Conservation (phyloP, 2,113 vertebrate genomes). For the Phaethon lepturus region DNA sequence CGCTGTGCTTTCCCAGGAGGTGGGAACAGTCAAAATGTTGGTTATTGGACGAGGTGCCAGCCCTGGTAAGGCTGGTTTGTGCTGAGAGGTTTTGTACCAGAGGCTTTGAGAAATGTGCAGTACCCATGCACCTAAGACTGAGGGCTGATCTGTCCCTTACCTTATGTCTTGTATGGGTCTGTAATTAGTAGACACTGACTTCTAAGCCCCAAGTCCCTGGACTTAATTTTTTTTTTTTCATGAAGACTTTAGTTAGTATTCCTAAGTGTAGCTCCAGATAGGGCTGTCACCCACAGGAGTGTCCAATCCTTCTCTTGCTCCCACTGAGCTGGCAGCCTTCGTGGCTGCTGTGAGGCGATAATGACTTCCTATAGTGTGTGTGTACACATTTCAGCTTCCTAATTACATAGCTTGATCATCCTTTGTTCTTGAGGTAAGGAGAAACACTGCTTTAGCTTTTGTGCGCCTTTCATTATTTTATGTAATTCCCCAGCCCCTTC, state of each 20-base stretch:
- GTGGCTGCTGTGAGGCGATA: not conserved
- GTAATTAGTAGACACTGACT: not conserved
- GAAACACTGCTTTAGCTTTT: not conserved
- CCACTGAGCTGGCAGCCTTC: not conserved
- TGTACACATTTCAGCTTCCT: not conserved
- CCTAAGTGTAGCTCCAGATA: not conserved
- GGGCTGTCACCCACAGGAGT: not conserved
- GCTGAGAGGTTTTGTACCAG: not conserved
- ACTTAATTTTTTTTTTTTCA: not conserved
- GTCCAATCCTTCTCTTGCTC: not conserved
- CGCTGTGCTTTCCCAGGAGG: not conserved
- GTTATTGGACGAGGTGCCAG: fast-evolving
- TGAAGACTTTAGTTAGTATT: not conserved
- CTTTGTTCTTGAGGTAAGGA: not conserved
- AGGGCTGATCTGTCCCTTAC: not conserved
- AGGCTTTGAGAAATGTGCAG: not conserved
- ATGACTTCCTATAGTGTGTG: not conserved
- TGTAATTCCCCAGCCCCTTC: not conserved
- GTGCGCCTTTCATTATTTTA: not conserved
- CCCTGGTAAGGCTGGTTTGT: not conserved
- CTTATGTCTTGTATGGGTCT: not conserved
- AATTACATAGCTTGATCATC: not conserved
- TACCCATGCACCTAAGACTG: not conserved
- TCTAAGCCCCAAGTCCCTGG: not conserved
- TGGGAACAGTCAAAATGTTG: not conserved